Conservation (phyloP, 2,797 vertebrate species). For the Mus minutoides region DNA sequence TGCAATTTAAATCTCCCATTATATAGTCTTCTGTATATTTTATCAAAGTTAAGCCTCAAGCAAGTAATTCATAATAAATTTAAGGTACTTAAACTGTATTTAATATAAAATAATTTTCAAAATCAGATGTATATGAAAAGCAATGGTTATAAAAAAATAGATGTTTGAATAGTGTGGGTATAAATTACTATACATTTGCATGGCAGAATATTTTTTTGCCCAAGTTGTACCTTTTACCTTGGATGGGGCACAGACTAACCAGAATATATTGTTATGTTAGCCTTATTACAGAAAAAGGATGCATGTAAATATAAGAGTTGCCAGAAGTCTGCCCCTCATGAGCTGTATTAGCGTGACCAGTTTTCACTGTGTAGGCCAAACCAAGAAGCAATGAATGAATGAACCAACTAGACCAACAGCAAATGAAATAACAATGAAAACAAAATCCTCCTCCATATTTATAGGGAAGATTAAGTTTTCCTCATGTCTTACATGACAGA, state of each 20-base stretch:
- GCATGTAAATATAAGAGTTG: no score
- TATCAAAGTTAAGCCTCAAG: background rate
- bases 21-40: background rate
- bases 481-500: background rate
- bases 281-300: background rate
- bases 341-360: background rate
- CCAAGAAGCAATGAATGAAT: background rate
- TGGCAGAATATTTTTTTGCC: background rate
- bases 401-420: background rate
- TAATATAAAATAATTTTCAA: background rate
- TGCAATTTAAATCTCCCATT: background rate
- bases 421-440: background rate
- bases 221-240: background rate
- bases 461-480: background rate
- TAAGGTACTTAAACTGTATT: background rate
- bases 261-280: background rate
- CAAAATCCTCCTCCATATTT: background rate
- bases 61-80: background rate
- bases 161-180: background rate
- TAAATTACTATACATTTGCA: background rate
- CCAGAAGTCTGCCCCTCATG: background rate
- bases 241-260: background rate
- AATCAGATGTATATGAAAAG: background rate
- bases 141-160: background rate
- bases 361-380: background rate